phyloP scores from a whole-genome alignment of 1,140 invertebrate genomes.

The Bombus ignitus region DNA sequence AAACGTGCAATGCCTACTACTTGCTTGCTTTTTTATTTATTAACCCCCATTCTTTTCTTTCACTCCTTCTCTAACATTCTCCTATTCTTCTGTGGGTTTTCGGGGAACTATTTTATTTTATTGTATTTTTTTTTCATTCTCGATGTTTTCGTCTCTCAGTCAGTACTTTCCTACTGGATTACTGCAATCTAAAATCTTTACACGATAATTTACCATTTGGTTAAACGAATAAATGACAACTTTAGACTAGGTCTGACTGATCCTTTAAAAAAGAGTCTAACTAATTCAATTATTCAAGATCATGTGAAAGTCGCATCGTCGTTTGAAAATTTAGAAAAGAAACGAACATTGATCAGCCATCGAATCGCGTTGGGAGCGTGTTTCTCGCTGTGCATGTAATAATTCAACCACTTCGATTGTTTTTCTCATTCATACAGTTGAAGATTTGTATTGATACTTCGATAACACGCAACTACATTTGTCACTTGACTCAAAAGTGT shows the following conservation, averaged over 20 bases:
- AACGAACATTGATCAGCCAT: too few species aligned
- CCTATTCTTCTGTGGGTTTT: slow-evolving; percentile 49
- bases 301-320: not conserved
- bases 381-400: not conserved
- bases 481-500: not conserved
- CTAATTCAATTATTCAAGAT: not conserved
- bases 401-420: not conserved
- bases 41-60: slow-evolving; percentile 72
- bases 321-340: not conserved
- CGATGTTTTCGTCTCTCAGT: slow-evolving; percentile 26
- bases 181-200: not conserved
- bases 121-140: slow-evolving; percentile 5
- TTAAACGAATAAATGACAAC: not conserved
- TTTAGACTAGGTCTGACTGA: not conserved
- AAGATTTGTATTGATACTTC: not conserved
- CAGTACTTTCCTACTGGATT: not conserved
- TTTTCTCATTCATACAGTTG: not conserved
- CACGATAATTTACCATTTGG: not conserved
- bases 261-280: not conserved
- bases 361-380: too few species aligned
- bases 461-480: not conserved
- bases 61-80: slow-evolving; percentile 70
- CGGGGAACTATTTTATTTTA: slow-evolving; percentile 33
- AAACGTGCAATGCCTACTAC: slow-evolving; percentile 76
- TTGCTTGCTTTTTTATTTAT: slow-evolving; percentile 79